These are phyloP conservation scores for Conops quadrifasciatus DNA, from an alignment of 2,888 invertebrate genomes.

Conservation along the genomic window DNA sequence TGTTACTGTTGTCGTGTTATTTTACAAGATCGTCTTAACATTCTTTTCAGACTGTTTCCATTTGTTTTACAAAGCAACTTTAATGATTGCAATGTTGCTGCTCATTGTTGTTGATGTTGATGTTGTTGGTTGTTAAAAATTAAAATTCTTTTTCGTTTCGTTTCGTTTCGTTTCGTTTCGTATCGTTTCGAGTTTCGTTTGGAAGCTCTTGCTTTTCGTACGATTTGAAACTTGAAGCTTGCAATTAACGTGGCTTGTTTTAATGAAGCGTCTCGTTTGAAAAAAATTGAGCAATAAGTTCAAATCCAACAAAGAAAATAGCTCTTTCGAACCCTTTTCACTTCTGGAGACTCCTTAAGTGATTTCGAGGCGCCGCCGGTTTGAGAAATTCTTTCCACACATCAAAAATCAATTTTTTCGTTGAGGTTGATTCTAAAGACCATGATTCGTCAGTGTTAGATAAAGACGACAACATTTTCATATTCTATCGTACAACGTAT, in stretches of 20 bases:
- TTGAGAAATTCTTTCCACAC: no score
- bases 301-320: background rate
- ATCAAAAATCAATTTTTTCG: no score
- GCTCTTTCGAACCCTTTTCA: no score
- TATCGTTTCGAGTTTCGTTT: constrained; percentile 18
- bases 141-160: constrained; percentile 3
- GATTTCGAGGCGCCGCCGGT: no score
- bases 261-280: constrained; percentile 26
- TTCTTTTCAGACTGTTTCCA: constrained; percentile 37
- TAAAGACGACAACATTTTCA: no score
- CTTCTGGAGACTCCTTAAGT: no score
- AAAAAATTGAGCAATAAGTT: background rate
- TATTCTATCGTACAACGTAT: no score
- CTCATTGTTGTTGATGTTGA: constrained; percentile 31
- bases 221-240: constrained; percentile 9
- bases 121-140: constrained; percentile 20
- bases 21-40: constrained; percentile 18
- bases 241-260: constrained; percentile 28
- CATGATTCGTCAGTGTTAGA: no score
- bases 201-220: constrained; percentile 18
- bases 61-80: constrained; percentile 47
- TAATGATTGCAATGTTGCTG: constrained; percentile 43
- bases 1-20: constrained; percentile 24
- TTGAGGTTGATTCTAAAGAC: no score
- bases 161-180: background rate